Base-by-base conservation (phyloP, 2,797 vertebrate genomes). In the Sebastes itinus region DNA sequence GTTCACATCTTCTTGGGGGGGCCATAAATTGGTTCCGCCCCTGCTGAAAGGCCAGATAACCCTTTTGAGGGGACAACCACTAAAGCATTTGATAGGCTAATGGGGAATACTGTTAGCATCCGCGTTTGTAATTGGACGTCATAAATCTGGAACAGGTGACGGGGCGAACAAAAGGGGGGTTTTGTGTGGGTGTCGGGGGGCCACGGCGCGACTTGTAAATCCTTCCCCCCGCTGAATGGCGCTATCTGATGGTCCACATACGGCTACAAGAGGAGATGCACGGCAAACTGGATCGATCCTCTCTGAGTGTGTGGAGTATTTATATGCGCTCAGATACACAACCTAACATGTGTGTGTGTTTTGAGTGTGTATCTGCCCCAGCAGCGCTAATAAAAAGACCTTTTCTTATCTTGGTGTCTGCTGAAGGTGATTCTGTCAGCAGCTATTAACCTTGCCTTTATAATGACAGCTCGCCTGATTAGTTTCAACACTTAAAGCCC, bases 381-480 rank as follows among this genome's bases (percentile, higher is more conserved):
- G 80, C 61, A 33, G 23, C 20, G 74, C 81, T 88, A 88, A 90
- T 90, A 91, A 92, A 91, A 88, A 82, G 68, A 76, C 72, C 88
- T 88, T 92, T 88, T 94, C 94, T 98, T 98, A 98, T 98, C 97
- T 96, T 93, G 96, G 97, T 95, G 95, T 92, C 94, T 96, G 96
- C 96, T 96, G 94, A 94, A 96, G 95, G 95, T 94, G 95, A 92
- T 96, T 95, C 96, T 96, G 97, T 96, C 97, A 95, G 95, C 94
- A 88, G 80, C 95, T 97, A 97, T 98, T 99, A 98, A 98, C 97
- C 97, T 97, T 96, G 95, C 94, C 84, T 96, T 96, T 87, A 88
- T 97, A 97, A 97, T 95, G 96, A 96, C 89, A 96, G 95, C 96
- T 95, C 90, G 91, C 92, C 97, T 97, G 97, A 98, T 98, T 97